Conservation (phyloP, 1,140 invertebrate species). For the Leptinotarsa lineolata region DNA sequence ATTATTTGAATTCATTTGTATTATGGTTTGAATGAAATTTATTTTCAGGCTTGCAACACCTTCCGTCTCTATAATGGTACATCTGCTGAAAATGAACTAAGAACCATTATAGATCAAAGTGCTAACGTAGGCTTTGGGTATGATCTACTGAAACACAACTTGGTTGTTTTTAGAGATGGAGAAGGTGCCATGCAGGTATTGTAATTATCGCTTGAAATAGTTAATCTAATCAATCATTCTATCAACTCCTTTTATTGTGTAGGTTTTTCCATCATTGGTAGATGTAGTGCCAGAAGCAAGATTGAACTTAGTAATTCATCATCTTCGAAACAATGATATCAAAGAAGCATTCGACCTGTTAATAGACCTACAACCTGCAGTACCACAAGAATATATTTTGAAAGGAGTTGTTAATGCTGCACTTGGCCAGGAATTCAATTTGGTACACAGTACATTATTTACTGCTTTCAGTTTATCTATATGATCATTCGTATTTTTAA, state of each 20-base stretch:
- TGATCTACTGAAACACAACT: constrained; percentile 93
- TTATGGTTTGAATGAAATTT: background rate
- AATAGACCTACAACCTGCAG: constrained; percentile 89
- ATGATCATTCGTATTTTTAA: no score
- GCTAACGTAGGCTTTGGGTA: constrained; percentile 85
- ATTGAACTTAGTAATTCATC: constrained; percentile 94
- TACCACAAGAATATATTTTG: constrained; percentile 94
- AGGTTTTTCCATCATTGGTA: constrained; percentile 87
- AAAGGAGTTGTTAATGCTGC: constrained; percentile 95
- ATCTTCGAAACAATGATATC: constrained; percentile 89
- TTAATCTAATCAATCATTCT: background rate
- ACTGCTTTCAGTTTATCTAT: no score
- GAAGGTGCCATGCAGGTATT: constrained; percentile 84
- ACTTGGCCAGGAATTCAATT: constrained; percentile 88
- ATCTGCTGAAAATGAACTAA: constrained; percentile 86
- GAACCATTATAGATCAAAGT: constrained; percentile 78
- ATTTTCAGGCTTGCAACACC: constrained; percentile 53
- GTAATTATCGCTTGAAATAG: background rate
- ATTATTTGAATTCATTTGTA: background rate
- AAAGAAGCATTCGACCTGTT: constrained; percentile 89
- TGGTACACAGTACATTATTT: constrained; percentile 61
- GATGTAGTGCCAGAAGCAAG: constrained; percentile 96
- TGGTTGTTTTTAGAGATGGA: constrained; percentile 93
- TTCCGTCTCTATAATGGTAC: constrained; percentile 89
- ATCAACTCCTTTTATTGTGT: constrained; percentile 31